A percentile compares a stretch with the other conserved stretches of the same genome.
These are phyloP conservation scores for Pocillopora damicornis DNA, from an alignment of 64 coral and sea anemone species.

Conservation along the genomic window DNA sequence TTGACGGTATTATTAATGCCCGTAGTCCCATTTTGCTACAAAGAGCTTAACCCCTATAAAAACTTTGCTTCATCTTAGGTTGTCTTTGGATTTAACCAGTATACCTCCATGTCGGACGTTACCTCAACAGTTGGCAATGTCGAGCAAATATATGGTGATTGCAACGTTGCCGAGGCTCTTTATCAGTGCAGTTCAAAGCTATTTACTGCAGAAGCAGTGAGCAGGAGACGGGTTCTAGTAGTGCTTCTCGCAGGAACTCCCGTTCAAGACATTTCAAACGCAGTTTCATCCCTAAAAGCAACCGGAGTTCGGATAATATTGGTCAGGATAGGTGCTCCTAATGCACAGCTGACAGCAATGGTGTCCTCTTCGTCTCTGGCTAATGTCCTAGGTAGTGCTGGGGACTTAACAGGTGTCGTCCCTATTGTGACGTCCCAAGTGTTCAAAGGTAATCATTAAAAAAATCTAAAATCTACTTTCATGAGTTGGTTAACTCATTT, in stretches of 20 bases:
- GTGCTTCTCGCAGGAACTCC: slow-evolving; percentile 31
- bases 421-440: too few relatives aligned
- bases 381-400: too few relatives aligned
- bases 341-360: slow-evolving; percentile 24
- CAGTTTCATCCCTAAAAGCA: background rate
- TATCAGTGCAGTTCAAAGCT: background rate
- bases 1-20: too few relatives aligned
- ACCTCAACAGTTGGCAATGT: slow-evolving; percentile 5
- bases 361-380: background rate
- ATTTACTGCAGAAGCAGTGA: background rate
- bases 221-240: background rate
- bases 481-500: too few relatives aligned
- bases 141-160: background rate
- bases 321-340: slow-evolving; percentile 30
- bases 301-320: slow-evolving; percentile 8
- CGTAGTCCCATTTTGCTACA: too few relatives aligned
- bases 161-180: slow-evolving; percentile 19
- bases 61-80: background rate
- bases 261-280: background rate
- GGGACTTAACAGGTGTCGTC: too few relatives aligned
- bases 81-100: slow-evolving; percentile 35
- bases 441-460: too few relatives aligned
- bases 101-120: slow-evolving; percentile 37
- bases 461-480: too few relatives aligned
- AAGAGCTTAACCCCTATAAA: too few relatives aligned